Base-by-base conservation (phyloP, 2,797 vertebrate species). In the Phalloptychus januarius region DNA sequence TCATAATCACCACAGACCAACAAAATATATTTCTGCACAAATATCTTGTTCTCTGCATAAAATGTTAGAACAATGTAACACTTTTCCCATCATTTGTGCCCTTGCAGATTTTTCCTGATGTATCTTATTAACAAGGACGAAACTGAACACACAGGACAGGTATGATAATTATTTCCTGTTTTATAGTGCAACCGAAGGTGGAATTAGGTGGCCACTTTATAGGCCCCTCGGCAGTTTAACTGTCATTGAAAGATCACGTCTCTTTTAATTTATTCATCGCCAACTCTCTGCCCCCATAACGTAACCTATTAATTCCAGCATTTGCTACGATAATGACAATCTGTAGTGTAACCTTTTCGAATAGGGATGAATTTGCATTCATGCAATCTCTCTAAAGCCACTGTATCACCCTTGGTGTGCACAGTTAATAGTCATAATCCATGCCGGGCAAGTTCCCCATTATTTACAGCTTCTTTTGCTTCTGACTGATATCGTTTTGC, bases 101-200 rank as follows among this genome's bases (percentile, higher is more conserved):
- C 52, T 83, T 79, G 20, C 92, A 96, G 95, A 82, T 96, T 96
- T 80, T 96, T 96, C 82, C 87, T 96, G 86, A 95, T 96, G 95
- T 94, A 96, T 83, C 94, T 96, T 74, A 96, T 96, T 78, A 96
- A 95, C 90, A 96, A 96, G 83, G 95, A 96, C 85, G 95, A 96
- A 76, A 96, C 95, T 0, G 95, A 96, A 81, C 94, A 96, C 87
- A 96, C 95, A 0, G 95, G 95, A 48, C 95, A 96, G 95, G 95
- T 96, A 94, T 36, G 63, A 12, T 48, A 33, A 46, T 74, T 70
- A 1, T 80, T 50, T 81, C 46, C 75, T 81, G 3, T 83, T 5
- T 84, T 83, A 77, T n/a, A 44, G 61, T 78, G 50, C 72, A 71
- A 20, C 82, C 45, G 74, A 70, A 79, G 42, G 74, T 0, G 70